Evolutionary conservation across 2,888 invertebrate species (phyloP), one percentile per base, ranked within the genome.

Genomic region (Holacanthella duospinosa): DNA sequence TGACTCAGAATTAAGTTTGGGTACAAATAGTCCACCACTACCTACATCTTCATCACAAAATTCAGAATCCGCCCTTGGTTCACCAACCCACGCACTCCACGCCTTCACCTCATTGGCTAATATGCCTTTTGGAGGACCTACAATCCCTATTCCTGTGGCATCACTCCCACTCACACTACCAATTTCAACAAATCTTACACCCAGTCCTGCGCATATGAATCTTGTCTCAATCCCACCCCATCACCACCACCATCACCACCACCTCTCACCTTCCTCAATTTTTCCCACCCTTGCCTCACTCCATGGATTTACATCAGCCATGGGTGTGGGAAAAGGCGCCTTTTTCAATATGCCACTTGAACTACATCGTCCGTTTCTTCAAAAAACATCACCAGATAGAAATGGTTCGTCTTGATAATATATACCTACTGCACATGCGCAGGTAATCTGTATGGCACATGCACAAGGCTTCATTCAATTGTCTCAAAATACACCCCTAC

Each of bases 1-100:
- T 4, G 72, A 72, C 60, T 70, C 70, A 28, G 72, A 72, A 28
- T 29, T 72, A 25, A 68, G 68, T 64, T 59, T 72, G n/a, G 72
- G 72, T 0, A 72, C 72, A n/a, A 72, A 70, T 55, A 66, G 66
- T 55, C 72, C 72, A 3, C 72, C 72, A 12, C 71, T 69, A 12
- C 72, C 72, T 24, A 59, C 66, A 2, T 66, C 69, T 24, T 68
- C 69, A 28, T 66, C 64, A 27, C 60, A 60, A 28, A 63, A 65
- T 43, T 68, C 68, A 19, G 64, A 68, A 60, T 68, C 70, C 1
- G 65, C 69, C 9, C 59, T 70, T 29, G 67, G 68, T 24, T 63
- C 64, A 2, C 70, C 69, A 6, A 68, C 64, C 25, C 68, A 66
- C 43, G 62, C 60, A 28, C 67, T 64, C 59, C 62, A 64, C 43